A percentile compares a stretch with the other conserved stretches of the same genome.
Conservation (phyloP, 2,113 vertebrate genomes). For the Pedetes capensis region DNA sequence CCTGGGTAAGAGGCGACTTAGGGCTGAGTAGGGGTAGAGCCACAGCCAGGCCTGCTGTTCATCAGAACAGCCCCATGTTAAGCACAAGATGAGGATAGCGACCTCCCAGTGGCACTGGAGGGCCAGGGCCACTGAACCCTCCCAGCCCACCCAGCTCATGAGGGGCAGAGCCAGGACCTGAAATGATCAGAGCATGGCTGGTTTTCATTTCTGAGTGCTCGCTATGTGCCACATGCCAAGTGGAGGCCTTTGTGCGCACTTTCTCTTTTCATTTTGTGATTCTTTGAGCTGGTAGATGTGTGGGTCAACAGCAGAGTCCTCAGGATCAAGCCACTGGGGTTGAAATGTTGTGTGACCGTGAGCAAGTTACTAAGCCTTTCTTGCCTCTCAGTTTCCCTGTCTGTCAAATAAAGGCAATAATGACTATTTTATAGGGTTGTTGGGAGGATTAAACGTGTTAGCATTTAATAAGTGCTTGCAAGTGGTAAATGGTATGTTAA, state of each 20-base stretch:
- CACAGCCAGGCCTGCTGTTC: rapidly evolving
- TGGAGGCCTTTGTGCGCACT: too few relatives aligned
- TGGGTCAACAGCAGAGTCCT: not conserved
- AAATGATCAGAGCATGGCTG: rapidly evolving
- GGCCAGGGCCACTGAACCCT: not conserved
- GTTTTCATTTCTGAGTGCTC: not conserved
- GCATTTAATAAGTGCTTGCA: too few relatives aligned
- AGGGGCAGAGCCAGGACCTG: not conserved
- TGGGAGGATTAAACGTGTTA: not conserved
- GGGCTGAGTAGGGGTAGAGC: not conserved
- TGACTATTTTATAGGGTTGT: not conserved
- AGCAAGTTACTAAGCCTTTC: not conserved
- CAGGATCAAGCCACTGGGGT: not conserved
- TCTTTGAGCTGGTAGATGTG: not conserved
- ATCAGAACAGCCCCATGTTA: not conserved
- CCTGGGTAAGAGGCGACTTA: constrained; percentile 89
- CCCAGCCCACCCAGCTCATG: not conserved
- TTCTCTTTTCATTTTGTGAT: not conserved
- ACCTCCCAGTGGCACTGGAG: too few relatives aligned
- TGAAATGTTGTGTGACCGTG: not conserved
- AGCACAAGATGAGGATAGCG: not conserved
- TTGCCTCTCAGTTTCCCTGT: not conserved
- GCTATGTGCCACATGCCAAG: not conserved
- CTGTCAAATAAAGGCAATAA: not conserved
- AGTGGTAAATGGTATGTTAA: not conserved